Conservation (phyloP, 2,113 vertebrate genomes). For the Rhineura floridana region DNA sequence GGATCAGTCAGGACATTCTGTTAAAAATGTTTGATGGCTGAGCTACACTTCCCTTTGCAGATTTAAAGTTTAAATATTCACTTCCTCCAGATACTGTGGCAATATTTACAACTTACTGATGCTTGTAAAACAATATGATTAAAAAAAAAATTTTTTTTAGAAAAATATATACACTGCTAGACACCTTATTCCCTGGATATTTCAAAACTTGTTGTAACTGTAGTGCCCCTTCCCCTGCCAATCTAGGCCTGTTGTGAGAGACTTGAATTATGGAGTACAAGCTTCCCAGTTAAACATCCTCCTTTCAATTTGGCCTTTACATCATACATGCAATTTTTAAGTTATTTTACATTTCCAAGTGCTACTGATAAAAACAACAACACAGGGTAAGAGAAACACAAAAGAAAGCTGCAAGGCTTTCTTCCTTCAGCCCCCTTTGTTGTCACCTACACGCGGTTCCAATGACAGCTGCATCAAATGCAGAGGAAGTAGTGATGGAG, state of each 20-base stretch:
- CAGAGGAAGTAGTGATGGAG: background rate
- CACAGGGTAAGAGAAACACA: background rate
- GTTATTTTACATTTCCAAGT: background rate
- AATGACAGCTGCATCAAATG: background rate
- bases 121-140: conserved; percentile 12
- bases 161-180: background rate
- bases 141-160: too few relatives aligned
- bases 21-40: background rate
- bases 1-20: background rate
- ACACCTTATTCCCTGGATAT: background rate
- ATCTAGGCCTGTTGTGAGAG: background rate
- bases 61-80: conserved; percentile 12
- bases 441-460: background rate
- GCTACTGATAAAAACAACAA: background rate
- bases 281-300: background rate
- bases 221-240: too few relatives aligned
- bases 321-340: background rate
- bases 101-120: background rate
- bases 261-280: background rate
- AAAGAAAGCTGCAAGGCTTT: background rate
- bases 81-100: conserved; percentile 17
- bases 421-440: background rate
- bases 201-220: background rate
- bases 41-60: background rate
- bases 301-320: background rate